A percentile compares a stretch with the other conserved stretches of the same genome.
These are phyloP conservation scores for Cyprinodon diabolis DNA, from an alignment of 2,797 vertebrate genomes.

Conservation along the genomic window DNA sequence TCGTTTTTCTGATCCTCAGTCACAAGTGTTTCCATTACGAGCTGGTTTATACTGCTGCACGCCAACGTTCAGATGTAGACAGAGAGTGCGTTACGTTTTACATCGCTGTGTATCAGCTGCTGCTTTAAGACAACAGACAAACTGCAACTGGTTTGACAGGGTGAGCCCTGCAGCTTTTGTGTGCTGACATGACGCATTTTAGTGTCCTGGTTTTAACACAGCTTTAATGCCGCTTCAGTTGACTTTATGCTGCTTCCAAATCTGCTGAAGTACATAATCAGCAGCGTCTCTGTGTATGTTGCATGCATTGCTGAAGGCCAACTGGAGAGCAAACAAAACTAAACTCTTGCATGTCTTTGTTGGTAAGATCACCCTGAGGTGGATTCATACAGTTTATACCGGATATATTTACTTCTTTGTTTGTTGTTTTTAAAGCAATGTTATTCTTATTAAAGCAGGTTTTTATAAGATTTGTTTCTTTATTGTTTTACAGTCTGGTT, in stretches of 20 bases:
- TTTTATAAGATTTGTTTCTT: background rate
- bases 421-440: background rate
- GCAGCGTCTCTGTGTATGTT: background rate
- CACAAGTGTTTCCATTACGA: slow-evolving; percentile 13
- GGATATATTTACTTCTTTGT: background rate
- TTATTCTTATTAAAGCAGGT: background rate
- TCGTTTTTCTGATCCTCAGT: background rate
- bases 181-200: slow-evolving; percentile 20
- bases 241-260: background rate
- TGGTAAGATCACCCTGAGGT: background rate
- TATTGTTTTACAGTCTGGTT: background rate
- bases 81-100: slow-evolving; percentile 6
- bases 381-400: background rate
- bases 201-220: slow-evolving; percentile 7
- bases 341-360: background rate
- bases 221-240: slow-evolving; percentile 16
- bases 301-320: background rate
- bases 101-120: background rate
- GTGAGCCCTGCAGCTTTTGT: slow-evolving; percentile 23
- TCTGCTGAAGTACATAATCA: slow-evolving; percentile 1
- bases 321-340: background rate
- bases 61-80: slow-evolving; percentile 5
- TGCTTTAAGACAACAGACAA: slow-evolving; percentile 3
- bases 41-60: slow-evolving; percentile 19
- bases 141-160: slow-evolving; percentile 12